A percentile compares a stretch with the other conserved stretches of the same genome.
Evolutionary conservation across 2,797 vertebrate species (phyloP).

Genomic region (Borostomias antarcticus): DNA sequence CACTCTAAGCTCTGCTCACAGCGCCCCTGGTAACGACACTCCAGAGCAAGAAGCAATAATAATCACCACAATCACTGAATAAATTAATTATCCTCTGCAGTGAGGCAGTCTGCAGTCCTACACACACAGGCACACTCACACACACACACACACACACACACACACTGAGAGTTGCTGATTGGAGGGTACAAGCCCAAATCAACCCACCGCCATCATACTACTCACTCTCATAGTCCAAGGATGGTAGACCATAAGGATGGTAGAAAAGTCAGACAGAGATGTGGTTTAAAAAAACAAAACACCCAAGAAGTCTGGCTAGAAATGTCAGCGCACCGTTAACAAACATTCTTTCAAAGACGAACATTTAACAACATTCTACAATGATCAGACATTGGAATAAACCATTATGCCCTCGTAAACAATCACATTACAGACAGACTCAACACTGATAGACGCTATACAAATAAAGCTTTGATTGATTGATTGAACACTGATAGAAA

Average conservation of each 20-base stretch:
- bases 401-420: no score
- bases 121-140: conserved; percentile 38
- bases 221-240: background rate
- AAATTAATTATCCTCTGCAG: conserved; percentile 47
- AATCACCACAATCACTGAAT: conserved; percentile 42
- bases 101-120: conserved; percentile 45
- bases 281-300: no score
- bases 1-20: conserved; percentile 43
- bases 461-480: no score
- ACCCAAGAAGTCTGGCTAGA: no score
- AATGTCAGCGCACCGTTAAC: no score
- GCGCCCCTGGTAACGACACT: conserved; percentile 33
- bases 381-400: no score
- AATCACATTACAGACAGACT: no score
- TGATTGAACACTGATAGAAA: no score
- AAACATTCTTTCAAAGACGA: no score
- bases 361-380: no score
- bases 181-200: conserved; percentile 17
- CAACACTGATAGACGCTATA: no score
- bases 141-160: conserved; percentile 8
- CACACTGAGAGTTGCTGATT: conserved; percentile 44
- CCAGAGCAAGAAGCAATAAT: conserved; percentile 25
- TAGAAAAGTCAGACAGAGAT: background rate
- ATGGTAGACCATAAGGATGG: background rate
- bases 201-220: background rate